Evolutionary conservation across 2,113 vertebrate species (phyloP).

Genomic region (Mugil cephalus): DNA sequence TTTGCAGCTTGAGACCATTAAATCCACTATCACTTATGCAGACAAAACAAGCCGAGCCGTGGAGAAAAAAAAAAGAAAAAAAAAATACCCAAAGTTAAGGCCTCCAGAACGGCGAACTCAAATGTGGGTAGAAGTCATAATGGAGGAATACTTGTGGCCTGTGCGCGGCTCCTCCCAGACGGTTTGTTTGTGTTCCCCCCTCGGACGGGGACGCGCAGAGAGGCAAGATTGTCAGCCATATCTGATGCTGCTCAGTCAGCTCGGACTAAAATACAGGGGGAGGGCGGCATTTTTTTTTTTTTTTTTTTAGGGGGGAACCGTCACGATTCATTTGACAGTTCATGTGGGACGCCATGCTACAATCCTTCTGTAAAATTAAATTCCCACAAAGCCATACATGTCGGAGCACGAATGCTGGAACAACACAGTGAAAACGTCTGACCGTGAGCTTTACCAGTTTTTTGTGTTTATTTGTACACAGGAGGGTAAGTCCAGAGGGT

Average conservation of each 20-base stretch:
- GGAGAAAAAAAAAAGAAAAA: conserved; percentile 55
- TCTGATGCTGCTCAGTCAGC: conserved; percentile 76
- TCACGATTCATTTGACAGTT: conserved; percentile 73
- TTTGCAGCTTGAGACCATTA: too few relatives aligned
- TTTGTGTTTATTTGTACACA: conserved; percentile 49
- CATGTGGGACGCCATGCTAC: conserved; percentile 46
- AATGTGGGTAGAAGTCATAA: conserved; percentile 66
- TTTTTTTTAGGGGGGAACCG: conserved; percentile 59
- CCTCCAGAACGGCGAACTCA: conserved; percentile 56
- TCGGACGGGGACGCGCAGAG: conserved; percentile 62
- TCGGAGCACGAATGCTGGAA: conserved; percentile 10
- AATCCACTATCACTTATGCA: conserved; percentile 4
- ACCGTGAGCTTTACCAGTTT: conserved; percentile 15
- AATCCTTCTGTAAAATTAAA: conserved; percentile 57
- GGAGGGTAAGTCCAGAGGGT: conserved; percentile 21
- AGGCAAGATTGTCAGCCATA: conserved; percentile 59
- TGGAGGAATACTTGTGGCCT: conserved; percentile 77
- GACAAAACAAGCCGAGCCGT: conserved; percentile 43
- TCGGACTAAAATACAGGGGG: conserved; percentile 40
- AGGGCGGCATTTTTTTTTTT: conserved; percentile 34
- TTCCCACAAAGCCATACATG: conserved; percentile 40
- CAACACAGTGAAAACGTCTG: not conserved
- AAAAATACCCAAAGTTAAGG: conserved; percentile 50
- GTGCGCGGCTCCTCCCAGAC: conserved; percentile 63
- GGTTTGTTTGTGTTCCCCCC: conserved; percentile 79